Evolutionary conservation across 1,140 invertebrate species (phyloP), one percentile per base, ranked within the genome.

Genomic region (Drosophila tropicalis): DNA sequence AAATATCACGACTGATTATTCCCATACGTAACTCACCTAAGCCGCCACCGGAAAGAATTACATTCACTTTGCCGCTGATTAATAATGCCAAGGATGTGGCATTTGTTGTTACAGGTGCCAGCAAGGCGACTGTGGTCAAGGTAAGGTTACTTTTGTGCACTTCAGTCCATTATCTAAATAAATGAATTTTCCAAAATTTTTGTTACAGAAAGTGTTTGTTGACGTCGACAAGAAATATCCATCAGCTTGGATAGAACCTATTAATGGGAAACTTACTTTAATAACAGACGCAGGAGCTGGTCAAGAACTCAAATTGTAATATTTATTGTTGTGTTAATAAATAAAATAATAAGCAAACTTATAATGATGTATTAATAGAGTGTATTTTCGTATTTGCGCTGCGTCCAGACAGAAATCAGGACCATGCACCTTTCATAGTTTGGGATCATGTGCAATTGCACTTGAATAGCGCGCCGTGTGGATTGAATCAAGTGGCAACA

Each of bases 11-110:
- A 15, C 47, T 97, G 94, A 96, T 99, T 4, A 97, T 97, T 29
- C 92, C 96, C 1, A 97, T 99, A 58, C 94, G 93, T 1, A 96
- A 99, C 93, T 99, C 98, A 1, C 99, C 99, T 0, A 99, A 99
- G 93, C 98, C 98, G 63, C 99, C 99, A 4, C 96, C 97, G 7
- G 93, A 93, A 56, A 94, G 99, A 70, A 95, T 99, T 9, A 99
- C 98, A 2, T 92, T 99, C 47, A 99, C 98, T 2, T 96, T 97
- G 70, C 97, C 98, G 5, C 96, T 98, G 5, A 95, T 99, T 13
- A 99, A 99, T 90, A 96, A 96, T 92, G 96, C 98, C 7, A 94
- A 94, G 64, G 94, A 94, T 85, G 96, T 96, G 82, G 94, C 97
- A 62, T 99, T 99, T 93, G 95, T 97, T 22, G 94, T 96, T 3